phyloP scores from a whole-genome alignment of 2,797 vertebrate species.

The Kryptopterus vitreolus region DNA sequence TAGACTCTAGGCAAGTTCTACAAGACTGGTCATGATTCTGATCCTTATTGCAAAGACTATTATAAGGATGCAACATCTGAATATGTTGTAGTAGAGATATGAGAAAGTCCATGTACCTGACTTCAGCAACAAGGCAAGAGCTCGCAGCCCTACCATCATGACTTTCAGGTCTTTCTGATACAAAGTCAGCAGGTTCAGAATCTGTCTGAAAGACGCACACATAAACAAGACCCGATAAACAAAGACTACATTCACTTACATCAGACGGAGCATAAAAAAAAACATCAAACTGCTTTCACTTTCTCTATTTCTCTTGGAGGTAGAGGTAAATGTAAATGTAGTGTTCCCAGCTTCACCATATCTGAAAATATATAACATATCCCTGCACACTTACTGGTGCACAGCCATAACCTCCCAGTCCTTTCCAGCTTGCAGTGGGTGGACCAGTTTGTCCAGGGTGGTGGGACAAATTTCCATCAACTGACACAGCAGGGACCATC shows the following conservation, averaged over 20 bases:
- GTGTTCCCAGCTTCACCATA: neutral
- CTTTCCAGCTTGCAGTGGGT: conserved; percentile 73
- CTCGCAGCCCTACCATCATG: conserved; percentile 78
- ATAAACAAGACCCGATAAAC: conserved; percentile 4
- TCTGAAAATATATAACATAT: neutral
- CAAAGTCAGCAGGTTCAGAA: conserved; percentile 82
- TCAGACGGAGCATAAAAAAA: too few species aligned
- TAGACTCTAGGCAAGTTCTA: neutral
- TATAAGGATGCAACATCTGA: neutral
- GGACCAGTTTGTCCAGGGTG: conserved; percentile 77
- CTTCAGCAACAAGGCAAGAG: conserved; percentile 83
- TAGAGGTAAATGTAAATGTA: neutral
- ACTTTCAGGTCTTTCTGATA: conserved; percentile 76
- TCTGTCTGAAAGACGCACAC: conserved; percentile 71
- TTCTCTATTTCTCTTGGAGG: neutral
- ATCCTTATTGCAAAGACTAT: neutral
- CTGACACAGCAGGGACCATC: conserved; percentile 89
- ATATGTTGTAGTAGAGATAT: neutral
- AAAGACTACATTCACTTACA: neutral
- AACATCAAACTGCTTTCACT: neutral
- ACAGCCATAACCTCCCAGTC: conserved; percentile 84
- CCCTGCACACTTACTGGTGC: conserved; percentile 83
- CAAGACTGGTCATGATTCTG: neutral
- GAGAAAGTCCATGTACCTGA: conserved; percentile 75
- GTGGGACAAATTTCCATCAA: conserved; percentile 88